Evolutionary conservation across 2,797 vertebrate genomes (phyloP).

Genomic region (Heteromormyrus szaboi): DNA sequence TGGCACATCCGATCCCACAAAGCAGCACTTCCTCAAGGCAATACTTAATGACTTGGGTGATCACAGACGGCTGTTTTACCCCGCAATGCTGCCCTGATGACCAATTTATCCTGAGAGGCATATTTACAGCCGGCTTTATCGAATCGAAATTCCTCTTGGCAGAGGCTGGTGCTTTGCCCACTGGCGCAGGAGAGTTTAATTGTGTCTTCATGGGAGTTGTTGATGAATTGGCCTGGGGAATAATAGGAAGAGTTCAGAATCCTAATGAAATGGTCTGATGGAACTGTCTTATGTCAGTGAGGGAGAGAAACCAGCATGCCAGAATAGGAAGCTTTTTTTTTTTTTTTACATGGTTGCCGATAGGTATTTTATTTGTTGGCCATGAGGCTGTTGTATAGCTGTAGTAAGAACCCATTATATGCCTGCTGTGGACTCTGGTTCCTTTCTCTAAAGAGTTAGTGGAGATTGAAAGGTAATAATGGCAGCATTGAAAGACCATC

Average conservation of each 20-base stretch:
- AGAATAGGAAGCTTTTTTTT: not conserved
- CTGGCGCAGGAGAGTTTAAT: constrained; percentile 52
- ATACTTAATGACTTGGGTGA: constrained; percentile 36
- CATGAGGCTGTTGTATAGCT: not conserved
- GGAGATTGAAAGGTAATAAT: not conserved
- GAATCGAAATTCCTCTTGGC: constrained; percentile 48
- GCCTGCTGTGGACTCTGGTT: not conserved
- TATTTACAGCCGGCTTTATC: constrained; percentile 50
- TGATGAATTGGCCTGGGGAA: constrained; percentile 49
- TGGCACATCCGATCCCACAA: not conserved
- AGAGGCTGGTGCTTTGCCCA: constrained; percentile 40
- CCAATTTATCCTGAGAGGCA: constrained; percentile 53
- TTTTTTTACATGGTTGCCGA: not conserved
- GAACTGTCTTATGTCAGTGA: not conserved
- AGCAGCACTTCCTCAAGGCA: not conserved
- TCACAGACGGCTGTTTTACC: constrained; percentile 49
- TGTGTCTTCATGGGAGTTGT: constrained; percentile 54
- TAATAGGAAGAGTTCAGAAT: constrained; percentile 14
- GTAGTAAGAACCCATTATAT: not conserved
- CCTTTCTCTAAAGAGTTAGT: not conserved
- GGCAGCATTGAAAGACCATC: not conserved
- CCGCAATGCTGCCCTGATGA: constrained; percentile 49
- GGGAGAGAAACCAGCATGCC: not conserved
- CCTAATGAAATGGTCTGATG: constrained; percentile 22
- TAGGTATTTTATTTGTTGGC: not conserved